Evolutionary conservation across 2,113 vertebrate species (phyloP), one percentile per base, ranked within the genome.

Genomic region (Cyanoramphus novaezelandiae): DNA sequence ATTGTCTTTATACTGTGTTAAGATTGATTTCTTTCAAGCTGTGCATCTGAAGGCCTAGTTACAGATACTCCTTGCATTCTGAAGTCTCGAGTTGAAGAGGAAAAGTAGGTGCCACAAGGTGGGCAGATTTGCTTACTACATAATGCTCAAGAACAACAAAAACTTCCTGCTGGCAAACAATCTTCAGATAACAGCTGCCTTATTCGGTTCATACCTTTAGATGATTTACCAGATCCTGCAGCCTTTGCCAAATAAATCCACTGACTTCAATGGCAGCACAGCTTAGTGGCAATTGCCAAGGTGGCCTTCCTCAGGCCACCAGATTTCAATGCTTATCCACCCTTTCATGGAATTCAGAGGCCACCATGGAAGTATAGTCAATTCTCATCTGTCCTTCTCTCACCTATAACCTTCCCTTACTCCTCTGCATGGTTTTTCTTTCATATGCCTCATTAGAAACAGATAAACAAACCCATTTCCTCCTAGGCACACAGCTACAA

Each of bases 21-120:
- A 60, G 28, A 80, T 47, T 77, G 37, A 67, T 86, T 94, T 85
- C 46, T 82, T 93, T 94, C 88, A 79, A 86, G 69, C 72, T 86
- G 43, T 90, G 70, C n/a, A 39, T 92, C 67, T 94, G 70, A 94
- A 88, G 44, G 44, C 31, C 49, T 88, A 86, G 86, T 93, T 93
- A 93, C 43, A 88, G 46, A 68, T 33, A 81, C 27, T 70, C 29
- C 8, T 55, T 81, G 13, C 35, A 78, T 53, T 90, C 82, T 75
- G 27, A 72, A 81, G 35, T 39, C 50, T 93, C 71, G 0, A 88
- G 35, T 35, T 60, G 46, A 86, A 85, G 33, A 75, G 35, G 50
- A 90, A 95, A 90, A 90, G 71, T 41, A 78, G 60, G 72, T 94
- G 88, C 68, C 60, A 68, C 55, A 31, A 86, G 43, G 64, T 85